phyloP scores from a whole-genome alignment of 2,888 invertebrate genomes.

The Drosophila stalkeri region DNA sequence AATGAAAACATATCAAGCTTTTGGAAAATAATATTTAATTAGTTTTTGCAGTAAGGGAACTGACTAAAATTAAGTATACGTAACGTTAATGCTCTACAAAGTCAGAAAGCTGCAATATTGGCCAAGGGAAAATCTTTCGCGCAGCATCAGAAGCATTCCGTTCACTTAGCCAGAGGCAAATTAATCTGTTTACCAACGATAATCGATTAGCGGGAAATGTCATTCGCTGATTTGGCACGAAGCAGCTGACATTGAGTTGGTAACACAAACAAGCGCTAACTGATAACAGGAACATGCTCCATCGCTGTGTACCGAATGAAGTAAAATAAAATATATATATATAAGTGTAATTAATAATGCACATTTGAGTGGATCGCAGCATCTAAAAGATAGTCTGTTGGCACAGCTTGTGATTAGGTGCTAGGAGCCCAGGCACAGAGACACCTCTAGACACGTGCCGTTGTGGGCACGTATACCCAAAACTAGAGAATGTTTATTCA shows the following conservation, averaged over 20 bases:
- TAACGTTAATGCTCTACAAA: neutral
- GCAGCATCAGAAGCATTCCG: neutral
- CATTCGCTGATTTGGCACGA: constrained; percentile 34
- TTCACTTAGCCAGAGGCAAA: neutral
- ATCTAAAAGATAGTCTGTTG: neutral
- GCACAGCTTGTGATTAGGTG: neutral
- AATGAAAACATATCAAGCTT: no score
- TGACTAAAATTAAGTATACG: neutral
- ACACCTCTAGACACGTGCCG: no score
- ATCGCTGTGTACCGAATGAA: constrained; percentile 4
- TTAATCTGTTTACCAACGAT: constrained; percentile 17
- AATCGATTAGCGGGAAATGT: constrained; percentile 25
- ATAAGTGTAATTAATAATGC: neutral
- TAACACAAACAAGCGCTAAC: constrained; percentile 36
- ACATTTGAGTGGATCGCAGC: neutral
- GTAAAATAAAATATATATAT: neutral
- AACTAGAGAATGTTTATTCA: constrained; percentile 17
- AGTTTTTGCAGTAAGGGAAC: no score
- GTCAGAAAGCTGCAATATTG: neutral
- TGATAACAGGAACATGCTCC: constrained; percentile 47
- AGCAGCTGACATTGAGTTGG: constrained; percentile 47
- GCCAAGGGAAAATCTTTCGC: neutral
- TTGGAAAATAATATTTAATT: no score
- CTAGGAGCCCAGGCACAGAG: neutral
- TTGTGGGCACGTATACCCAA: neutral